A percentile compares a stretch with the other conserved stretches of the same genome.
These are phyloP conservation scores for Eilema sororculum DNA, from an alignment of 2,888 invertebrate species.

Conservation along the genomic window DNA sequence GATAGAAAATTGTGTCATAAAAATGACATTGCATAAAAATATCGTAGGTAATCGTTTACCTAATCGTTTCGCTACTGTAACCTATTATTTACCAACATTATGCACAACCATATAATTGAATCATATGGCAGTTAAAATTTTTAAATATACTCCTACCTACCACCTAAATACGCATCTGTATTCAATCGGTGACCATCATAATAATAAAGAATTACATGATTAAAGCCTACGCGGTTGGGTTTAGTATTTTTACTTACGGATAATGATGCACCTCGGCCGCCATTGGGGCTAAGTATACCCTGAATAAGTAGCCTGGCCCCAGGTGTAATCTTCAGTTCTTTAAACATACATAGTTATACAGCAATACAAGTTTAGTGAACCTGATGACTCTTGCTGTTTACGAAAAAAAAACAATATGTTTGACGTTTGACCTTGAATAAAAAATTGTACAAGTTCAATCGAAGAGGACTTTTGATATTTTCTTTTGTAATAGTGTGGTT, in stretches of 20 bases:
- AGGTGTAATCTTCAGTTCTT: constrained; percentile 3
- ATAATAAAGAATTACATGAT: constrained; percentile 78
- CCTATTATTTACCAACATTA: background rate
- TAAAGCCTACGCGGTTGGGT: constrained; percentile 59
- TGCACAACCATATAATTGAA: background rate
- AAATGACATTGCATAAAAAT: too few species aligned
- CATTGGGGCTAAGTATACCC: constrained; percentile 71
- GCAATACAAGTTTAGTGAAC: background rate
- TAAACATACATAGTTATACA: background rate
- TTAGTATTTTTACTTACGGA: constrained; percentile 72
- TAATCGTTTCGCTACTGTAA: too few species aligned
- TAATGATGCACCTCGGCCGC: constrained; percentile 69
- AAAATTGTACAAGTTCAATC: too few species aligned
- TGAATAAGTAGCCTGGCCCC: constrained; percentile 57
- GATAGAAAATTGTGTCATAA: too few species aligned
- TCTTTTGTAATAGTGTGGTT: too few species aligned
- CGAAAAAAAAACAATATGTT: too few species aligned
- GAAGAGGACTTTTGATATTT: too few species aligned
- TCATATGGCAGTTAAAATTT: background rate
- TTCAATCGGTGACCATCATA: constrained; percentile 65
- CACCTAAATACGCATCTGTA: constrained; percentile 60
- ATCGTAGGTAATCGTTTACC: too few species aligned
- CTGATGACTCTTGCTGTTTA: background rate
- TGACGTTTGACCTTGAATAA: too few species aligned
- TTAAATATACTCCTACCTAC: too few species aligned